Conservation (phyloP, 92 coral and sea anemone genomes). For the Bergia puertoricense region DNA sequence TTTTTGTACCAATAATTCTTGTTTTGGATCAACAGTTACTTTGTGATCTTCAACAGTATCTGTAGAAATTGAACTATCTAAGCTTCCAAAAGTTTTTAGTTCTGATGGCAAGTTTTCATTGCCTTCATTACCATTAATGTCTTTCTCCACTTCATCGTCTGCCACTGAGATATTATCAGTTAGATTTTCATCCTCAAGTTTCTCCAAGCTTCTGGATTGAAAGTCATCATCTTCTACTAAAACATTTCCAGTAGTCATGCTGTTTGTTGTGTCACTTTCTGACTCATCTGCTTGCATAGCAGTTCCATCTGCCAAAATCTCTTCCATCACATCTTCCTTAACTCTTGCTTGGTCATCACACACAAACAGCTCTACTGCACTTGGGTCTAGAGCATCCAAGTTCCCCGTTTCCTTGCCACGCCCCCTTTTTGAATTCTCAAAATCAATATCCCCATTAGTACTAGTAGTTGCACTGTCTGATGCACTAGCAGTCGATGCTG, state of each 20-base stretch:
- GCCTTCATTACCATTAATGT: neutral
- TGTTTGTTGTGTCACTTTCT: neutral
- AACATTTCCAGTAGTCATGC: neutral
- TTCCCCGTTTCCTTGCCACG: neutral
- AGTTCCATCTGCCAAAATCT: neutral
- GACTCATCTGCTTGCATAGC: neutral
- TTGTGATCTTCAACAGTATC: conserved; percentile 51
- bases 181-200: neutral
- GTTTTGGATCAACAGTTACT: conserved; percentile 29
- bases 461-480: conserved; percentile 11
- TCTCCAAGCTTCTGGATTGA: neutral
- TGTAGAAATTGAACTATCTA: conserved; percentile 32
- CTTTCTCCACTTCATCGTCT: neutral
- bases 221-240: neutral
- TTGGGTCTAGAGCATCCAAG: conserved; percentile 18
- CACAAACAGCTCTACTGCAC: neutral
- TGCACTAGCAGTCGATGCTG: conserved; percentile 20
- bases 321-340: conserved; percentile 23
- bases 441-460: conserved; percentile 27
- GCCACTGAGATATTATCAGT: neutral
- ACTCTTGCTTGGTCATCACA: neutral
- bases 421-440: conserved; percentile 5
- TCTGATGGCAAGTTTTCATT: neutral
- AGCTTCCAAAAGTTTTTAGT: neutral
- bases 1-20: neutral